Base-by-base conservation (phyloP, 1,140 invertebrate species). In the Aricia agestis region DNA sequence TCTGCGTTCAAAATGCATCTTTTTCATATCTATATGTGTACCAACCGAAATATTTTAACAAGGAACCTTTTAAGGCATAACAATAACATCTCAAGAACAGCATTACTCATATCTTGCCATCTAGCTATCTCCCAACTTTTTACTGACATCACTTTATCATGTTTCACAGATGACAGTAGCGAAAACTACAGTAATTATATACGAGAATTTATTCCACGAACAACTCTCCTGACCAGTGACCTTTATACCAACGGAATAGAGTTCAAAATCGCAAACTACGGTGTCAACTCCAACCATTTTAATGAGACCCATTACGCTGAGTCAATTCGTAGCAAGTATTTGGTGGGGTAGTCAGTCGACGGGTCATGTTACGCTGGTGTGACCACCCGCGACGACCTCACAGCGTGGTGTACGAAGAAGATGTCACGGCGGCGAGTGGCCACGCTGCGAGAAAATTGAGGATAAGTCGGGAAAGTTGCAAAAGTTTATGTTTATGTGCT, bases 371-470 rank as follows among this genome's bases (percentile, higher is more conserved):
- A 67, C 9, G 42, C 11, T 78, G 80, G 77, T 75, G 58, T 19
- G 81, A 70, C 81, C 82, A 84, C 82, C 82, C 82, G 82, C 76
- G 67, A 77, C 76, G 82, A 83, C 78, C 78, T 76, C 81, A 78
- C 82, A 83, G 81, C 79, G 68, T 72, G 75, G 73, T 76, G 73
- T 80, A 73, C 67, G 72, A 77, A 78, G 75, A 76, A 78, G 74
- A 76, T 69, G 68, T 76, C 71, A 66, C 63, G 69, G 72, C 57
- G 52, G 17, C 19, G 59, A 13, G 59, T 63, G 59, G 6, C 18
- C 17, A 63, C 19, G 18, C 19, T 63, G 6, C 19, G 3, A 19
- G 59, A 3, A 63, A 19, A 59, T 17, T 59, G 7, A 58, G 57
- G 57, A 58, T 18, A 17, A 63, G 4, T 11, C 59, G 18, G 45